These are phyloP conservation scores for Bellardia bayeri DNA, from an alignment of 2,888 invertebrate species.

Conservation along the genomic window DNA sequence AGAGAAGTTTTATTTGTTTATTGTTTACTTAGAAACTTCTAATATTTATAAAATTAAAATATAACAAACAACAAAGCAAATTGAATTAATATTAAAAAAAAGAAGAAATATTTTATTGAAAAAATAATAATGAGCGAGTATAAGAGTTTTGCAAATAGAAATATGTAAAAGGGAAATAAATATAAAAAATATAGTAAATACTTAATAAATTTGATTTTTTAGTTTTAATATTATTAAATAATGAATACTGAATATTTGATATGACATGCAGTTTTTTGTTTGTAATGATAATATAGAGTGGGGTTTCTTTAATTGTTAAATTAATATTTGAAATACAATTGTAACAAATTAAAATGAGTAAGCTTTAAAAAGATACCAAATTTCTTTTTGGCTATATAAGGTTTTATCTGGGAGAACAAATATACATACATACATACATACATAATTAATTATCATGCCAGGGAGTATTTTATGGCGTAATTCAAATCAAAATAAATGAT, in stretches of 20 bases:
- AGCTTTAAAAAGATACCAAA: neutral
- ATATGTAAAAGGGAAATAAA: slow-evolving; percentile 16
- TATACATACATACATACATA: no score
- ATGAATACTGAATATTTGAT: slow-evolving; percentile 64
- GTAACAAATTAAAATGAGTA: neutral
- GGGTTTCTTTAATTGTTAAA: neutral
- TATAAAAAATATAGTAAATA: neutral
- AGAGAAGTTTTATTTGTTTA: neutral
- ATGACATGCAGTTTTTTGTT: slow-evolving; percentile 47
- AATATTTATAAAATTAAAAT: slow-evolving; percentile 16
- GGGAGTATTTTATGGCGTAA: no score
- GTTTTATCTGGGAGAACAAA: no score
- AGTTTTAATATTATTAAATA: slow-evolving; percentile 52
- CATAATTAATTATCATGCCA: no score
- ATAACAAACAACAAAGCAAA: slow-evolving; percentile 28
- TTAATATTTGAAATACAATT: neutral
- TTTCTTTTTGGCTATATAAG: neutral
- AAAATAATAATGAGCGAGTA: slow-evolving; percentile 45
- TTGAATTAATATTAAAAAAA: neutral
- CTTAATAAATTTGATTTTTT: slow-evolving; percentile 17
- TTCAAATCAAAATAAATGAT: no score
- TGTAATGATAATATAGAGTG: slow-evolving; percentile 37
- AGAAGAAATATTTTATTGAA: neutral
- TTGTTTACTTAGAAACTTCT: slow-evolving; percentile 32
- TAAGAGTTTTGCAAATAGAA: slow-evolving; percentile 46